Percentiles rank a stretch among this genome's conserved stretches.
phyloP scores from a whole-genome alignment of 2,888 invertebrate species.

The Limnephilus marmoratus region DNA sequence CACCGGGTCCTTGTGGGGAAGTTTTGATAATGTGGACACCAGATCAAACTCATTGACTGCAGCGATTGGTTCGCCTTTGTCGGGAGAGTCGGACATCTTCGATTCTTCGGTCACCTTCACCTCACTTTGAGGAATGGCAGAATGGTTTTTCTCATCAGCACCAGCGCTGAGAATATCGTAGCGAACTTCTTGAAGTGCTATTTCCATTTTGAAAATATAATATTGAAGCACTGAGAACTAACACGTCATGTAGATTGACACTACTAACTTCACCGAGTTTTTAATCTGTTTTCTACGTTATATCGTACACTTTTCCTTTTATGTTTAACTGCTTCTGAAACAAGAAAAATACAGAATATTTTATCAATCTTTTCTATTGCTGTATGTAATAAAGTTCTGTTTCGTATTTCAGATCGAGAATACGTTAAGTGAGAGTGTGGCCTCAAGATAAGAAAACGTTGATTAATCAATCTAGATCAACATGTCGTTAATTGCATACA shows the following conservation, averaged over 20 bases:
- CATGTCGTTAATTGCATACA: background rate
- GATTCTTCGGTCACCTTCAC: background rate
- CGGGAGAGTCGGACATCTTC: background rate
- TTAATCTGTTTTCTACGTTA: background rate
- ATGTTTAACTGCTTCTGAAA: constrained; percentile 15
- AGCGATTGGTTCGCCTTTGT: background rate
- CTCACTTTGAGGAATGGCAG: background rate
- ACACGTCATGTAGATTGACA: background rate
- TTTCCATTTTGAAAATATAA: constrained; percentile 47
- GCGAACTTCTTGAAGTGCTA: constrained; percentile 55
- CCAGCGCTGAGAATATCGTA: constrained; percentile 47
- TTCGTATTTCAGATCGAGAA: background rate
- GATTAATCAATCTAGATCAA: background rate
- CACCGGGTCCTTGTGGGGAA: constrained; percentile 76
- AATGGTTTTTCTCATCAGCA: background rate
- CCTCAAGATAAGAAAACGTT: background rate
- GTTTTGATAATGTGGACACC: constrained; percentile 68
- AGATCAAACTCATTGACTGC: background rate
- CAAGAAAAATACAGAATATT: background rate
- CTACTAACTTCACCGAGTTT: background rate
- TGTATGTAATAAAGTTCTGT: background rate
- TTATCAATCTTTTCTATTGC: background rate
- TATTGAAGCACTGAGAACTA: constrained; percentile 1
- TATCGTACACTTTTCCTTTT: background rate
- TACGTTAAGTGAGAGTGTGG: background rate